Evolutionary conservation across 1,140 invertebrate species (phyloP).

Genomic region (Caerostris darwini): DNA sequence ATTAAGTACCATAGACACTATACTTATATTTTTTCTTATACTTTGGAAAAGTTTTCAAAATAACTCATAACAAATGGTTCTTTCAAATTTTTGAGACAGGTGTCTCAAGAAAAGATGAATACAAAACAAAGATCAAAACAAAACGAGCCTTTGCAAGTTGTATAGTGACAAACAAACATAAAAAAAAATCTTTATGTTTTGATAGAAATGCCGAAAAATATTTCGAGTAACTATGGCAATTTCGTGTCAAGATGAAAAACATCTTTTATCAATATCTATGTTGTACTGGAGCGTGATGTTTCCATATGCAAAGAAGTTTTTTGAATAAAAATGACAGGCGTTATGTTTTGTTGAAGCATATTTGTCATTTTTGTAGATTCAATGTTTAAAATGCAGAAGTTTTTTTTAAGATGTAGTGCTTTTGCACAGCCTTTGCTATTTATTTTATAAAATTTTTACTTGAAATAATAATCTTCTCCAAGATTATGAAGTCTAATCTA

Average conservation of each 20-base stretch:
- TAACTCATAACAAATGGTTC: not conserved
- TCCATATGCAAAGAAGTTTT: slow-evolving; percentile 13
- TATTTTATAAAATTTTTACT: too few species aligned
- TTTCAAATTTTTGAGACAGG: not conserved
- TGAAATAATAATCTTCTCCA: too few species aligned
- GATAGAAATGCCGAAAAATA: slow-evolving; percentile 1
- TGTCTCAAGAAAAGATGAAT: slow-evolving; percentile 19
- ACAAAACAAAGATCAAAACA: slow-evolving; percentile 53
- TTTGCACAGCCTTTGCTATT: too few species aligned
- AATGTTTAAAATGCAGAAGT: too few species aligned
- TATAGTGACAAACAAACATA: not conserved
- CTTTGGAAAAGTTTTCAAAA: not conserved
- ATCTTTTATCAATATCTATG: slow-evolving; percentile 11
- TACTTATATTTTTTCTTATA: not conserved
- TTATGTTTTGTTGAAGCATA: not conserved
- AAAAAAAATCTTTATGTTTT: not conserved
- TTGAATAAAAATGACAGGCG: not conserved
- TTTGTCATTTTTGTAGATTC: not conserved
- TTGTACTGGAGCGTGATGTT: not conserved
- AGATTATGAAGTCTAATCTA: too few species aligned
- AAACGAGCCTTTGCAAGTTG: not conserved
- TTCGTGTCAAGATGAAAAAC: slow-evolving; percentile 58
- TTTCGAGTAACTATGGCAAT: slow-evolving; percentile 35
- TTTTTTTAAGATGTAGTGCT: too few species aligned
- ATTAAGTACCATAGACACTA: too few species aligned